Base-by-base conservation (phyloP, 2,888 invertebrate species). In the Drosophila imparisetae region DNA sequence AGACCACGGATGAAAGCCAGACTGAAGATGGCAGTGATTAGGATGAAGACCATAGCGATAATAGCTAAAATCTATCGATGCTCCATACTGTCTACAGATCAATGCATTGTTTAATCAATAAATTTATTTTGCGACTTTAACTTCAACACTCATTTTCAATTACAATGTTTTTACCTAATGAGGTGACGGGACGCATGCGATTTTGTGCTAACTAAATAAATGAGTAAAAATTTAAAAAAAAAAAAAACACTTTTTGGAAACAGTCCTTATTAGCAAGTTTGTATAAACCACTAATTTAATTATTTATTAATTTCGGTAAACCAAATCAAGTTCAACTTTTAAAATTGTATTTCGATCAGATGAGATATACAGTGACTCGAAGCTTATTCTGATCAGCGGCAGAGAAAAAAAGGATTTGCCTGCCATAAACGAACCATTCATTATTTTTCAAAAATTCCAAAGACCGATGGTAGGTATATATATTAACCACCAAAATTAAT, bases 1-100 rank as follows among this genome's bases (percentile, higher is more conserved):
- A 65, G n/a, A 42, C 42, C 42, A n/a, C 11, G 10, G 55, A 40
- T 18, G 53, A 49, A 29, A 45, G 13, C 34, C 58, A 59, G 50
- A 32, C 38, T 15, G 38, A 27, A 8, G 45, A 27, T 10, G 38
- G 27, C 11, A 18, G 61, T 29, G 54, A 21, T 11, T 32, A 40
- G 29, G 38, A 10, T 55, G 27, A 29, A 15, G 6, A 42, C 10
- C 15, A 30, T 21, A 57, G n/a, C 15, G n/a, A 29, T 40, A n/a
- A 21, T 15, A 13, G 21, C 21, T 24, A 21, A 11, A 61, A 21
- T 18, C 21, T 6, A n/a, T n/a, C 18, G 2, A 4, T 24, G 21
- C 11, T 29, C 3, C 21, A n/a, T 11, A 13, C 7, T n/a, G 15
- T 53, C 24, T n/a, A 36, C 2, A 6, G 27, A 15, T 15, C 5